Base-by-base conservation (phyloP, 2,797 vertebrate species). In the Pogoniulus pusillus region DNA sequence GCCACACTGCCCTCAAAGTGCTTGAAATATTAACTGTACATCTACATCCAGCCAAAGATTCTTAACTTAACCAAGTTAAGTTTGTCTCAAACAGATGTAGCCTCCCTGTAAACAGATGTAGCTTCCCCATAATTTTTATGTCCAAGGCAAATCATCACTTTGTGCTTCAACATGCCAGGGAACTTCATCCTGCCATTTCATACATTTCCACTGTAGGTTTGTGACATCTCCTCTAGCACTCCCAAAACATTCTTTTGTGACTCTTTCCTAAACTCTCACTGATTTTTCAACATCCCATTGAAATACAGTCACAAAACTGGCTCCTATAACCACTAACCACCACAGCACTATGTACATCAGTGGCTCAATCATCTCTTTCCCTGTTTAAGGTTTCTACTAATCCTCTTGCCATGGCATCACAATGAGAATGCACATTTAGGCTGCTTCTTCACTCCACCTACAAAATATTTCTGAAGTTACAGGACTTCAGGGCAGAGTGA, bases 121-220 rank as follows among this genome's bases (percentile, higher is more conserved):
- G 30, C 29, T 88, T 29, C 74, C 10, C 32, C 73, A 55, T 26
- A 22, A 54, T 34, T 91, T 71, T 51, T 39, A 51, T 16, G 18
- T 41, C 26, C 77, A 79, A 37, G 75, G 79, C 54, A 39, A 72
- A 51, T 5, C 19, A 79, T 15, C 29, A 51, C 17, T 30, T 14
- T 15, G 30, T 10, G n/a, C 9, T 65, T 58, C 0, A 0, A 74
- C 35, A 24, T 1, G 20, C 3, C 59, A 72, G 24, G 20, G 43
- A 63, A 65, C 37, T 90, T 84, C 41, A 76, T 41, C 32, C 41
- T 69, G 20, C 10, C 11, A 29, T 57, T 72, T 41, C 26, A 2
- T 19, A 26, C 54, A 13, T 45, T 91, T 85, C 27, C 22, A 32
- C 16, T 32, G 26, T 2, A 72, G 19, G 12, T 51, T 63, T 78